These are phyloP conservation scores for Zygogramma bicolorata DNA, from an alignment of 2,888 invertebrate species.

Conservation along the genomic window DNA sequence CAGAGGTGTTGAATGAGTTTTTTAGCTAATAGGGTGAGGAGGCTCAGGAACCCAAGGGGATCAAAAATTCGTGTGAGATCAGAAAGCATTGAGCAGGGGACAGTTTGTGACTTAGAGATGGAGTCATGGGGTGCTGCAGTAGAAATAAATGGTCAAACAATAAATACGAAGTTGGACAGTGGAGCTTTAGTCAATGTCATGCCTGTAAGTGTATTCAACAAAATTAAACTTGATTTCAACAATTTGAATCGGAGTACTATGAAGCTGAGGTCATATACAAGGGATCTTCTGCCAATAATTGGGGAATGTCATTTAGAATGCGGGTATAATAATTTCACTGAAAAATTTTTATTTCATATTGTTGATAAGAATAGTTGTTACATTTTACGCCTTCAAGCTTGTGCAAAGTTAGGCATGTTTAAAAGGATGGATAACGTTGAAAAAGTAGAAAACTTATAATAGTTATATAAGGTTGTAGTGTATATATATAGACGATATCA, in stretches of 20 bases:
- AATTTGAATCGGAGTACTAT: constrained; percentile 10
- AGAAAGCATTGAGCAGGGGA: neutral
- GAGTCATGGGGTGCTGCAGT: constrained; percentile 11
- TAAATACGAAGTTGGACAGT: constrained; percentile 13
- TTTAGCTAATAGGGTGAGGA: too few species aligned
- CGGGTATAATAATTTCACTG: constrained; percentile 6
- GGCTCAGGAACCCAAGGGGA: too few species aligned
- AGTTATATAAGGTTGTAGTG: too few species aligned
- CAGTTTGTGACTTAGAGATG: neutral
- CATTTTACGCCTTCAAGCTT: constrained; percentile 25
- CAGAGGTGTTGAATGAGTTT: too few species aligned
- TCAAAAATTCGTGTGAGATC: too few species aligned
- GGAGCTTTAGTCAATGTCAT: constrained; percentile 25
- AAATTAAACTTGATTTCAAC: constrained; percentile 10
- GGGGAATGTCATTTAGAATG: constrained; percentile 14
- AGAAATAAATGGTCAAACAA: neutral
- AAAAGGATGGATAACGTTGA: constrained; percentile 15
- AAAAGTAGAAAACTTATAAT: constrained; percentile 8
- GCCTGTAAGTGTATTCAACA: constrained; percentile 6
- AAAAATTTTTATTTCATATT: constrained; percentile 28
- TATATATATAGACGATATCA: too few species aligned
- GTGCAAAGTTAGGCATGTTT: constrained; percentile 23
- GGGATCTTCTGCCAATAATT: constrained; percentile 16
- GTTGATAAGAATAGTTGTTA: constrained; percentile 28
- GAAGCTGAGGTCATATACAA: constrained; percentile 20